Evolutionary conservation across 2,797 vertebrate genomes (phyloP).

Genomic region (Esox lucius): DNA sequence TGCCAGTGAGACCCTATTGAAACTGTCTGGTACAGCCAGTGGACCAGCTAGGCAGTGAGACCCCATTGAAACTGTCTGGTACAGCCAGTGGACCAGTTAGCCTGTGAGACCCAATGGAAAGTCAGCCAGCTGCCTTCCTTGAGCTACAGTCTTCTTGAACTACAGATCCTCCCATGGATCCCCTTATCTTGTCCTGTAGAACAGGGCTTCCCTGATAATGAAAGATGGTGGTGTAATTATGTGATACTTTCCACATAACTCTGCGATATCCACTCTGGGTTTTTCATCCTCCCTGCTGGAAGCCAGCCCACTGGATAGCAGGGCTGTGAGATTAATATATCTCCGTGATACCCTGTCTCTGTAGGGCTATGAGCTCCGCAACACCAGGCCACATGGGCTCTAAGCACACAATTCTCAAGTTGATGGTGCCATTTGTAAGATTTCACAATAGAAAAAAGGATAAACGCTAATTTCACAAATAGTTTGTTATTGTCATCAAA

Average conservation of each 20-base stretch:
- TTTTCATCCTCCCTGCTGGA: slow-evolving; percentile 73
- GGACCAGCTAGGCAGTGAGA: background rate
- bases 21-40: background rate
- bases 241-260: slow-evolving; percentile 69
- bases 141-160: background rate
- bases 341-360: slow-evolving; percentile 34
- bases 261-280: slow-evolving; percentile 58
- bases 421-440: too few species aligned
- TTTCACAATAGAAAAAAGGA: too few species aligned
- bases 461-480: too few species aligned
- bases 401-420: background rate
- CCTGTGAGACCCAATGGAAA: slow-evolving; percentile 25
- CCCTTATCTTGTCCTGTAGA: slow-evolving; percentile 70
- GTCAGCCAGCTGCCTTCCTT: slow-evolving; percentile 42
- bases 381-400: background rate
- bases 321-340: slow-evolving; percentile 42
- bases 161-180: slow-evolving; percentile 52
- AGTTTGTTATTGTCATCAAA: too few species aligned
- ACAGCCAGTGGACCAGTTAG: background rate
- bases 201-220: slow-evolving; percentile 65
- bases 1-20: background rate
- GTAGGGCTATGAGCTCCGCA: slow-evolving; percentile 6
- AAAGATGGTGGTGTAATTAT: slow-evolving; percentile 69
- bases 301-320: slow-evolving; percentile 47
- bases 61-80: background rate